Base-by-base conservation (phyloP, 2,888 invertebrate species). In the Troides helena region DNA sequence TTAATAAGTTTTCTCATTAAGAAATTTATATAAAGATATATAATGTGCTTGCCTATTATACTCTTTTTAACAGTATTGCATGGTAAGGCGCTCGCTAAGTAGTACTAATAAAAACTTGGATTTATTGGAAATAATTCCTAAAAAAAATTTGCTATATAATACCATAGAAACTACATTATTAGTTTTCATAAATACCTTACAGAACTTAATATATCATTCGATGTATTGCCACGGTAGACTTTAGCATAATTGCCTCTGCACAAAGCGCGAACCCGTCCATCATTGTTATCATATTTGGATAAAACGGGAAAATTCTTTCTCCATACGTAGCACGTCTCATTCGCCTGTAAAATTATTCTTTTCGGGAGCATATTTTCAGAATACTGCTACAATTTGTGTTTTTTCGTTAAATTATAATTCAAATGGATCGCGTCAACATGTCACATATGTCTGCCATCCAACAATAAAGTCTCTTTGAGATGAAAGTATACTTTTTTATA, bases 281-380 rank as follows among this genome's bases (percentile, higher is more conserved):
- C 62, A 59, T 66, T 62, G 66, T 66, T 63, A 66, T 36, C 56
- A 30, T 17, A 66, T 61, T 62, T 62, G 5, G 65, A 65, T 57
- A 56, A n/a, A 30, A 69, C 14, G 1, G 21, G 23, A 62, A 62
- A 46, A 62, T 65, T 62, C 58, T 43, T 61, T 36, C 50, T 39
- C 25, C 64, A 56, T 25, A 30, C 57, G 25, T 62, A 65, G 36
- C 61, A 39, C 39, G 56, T 23, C 18, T 36, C 17, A 30, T 58
- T 62, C n/a, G 43, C 46, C 0, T 6, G 62, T 18, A 69, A 62
- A 46, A 62, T 25, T n/a, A 43, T 21, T 62, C 46, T 61, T 39
- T 60, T 62, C 58, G 56, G 46, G 23, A 62, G 43, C 69, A 69
- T 65, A 46, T n/a, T 36, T 36, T 43, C n/a, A 2, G 23, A 65